Evolutionary conservation across 2,797 vertebrate species (phyloP), one percentile per base, ranked within the genome.

Genomic region (Eospalax fontanierii): DNA sequence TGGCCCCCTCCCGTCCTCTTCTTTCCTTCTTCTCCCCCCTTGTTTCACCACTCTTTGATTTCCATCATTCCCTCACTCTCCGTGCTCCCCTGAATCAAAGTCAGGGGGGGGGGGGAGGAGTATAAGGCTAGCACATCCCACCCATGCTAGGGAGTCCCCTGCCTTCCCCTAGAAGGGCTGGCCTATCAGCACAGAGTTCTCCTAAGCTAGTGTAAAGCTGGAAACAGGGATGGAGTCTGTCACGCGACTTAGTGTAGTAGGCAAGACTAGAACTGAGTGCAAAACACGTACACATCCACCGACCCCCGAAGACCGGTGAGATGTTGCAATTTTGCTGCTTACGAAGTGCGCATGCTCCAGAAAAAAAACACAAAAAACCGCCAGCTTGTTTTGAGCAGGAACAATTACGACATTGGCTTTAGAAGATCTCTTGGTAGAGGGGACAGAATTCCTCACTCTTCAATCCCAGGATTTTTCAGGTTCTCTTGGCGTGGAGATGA

Each of bases 341-440:
- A 63, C 6, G 63, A 15, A 26, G 40, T 26, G n/a, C 89, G 9
- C 2, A n/a, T 19, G 1, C 43, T 85, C 61, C 38, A 79, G 68
- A 28, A 78, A 4, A 22, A 24, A 35, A 59, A 3, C 24, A 12
- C 43, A 2, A n/a, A 79, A 57, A 63, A 89, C 93, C 1, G 19
- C 50, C 21, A 18, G 43, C 74, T 59, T 26, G 18, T 88, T 95
- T 73, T 46, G 33, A 94, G 73, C 66, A 91, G 33, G 70, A 95
- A 73, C 21, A 88, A 21, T 73, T 33, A 82, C n/a, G 30, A 70
- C 26, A 74, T 9, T 83, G 59, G 81, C 33, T 94, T 94, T 16
- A 79, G 28, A 14, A 84, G n/a, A 12, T 70, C 26, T 91, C 22
- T 94, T 87, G 84, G 38, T 5, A 75, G 30, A 89, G 4, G 57